These are phyloP conservation scores for Galeopterus variegatus DNA, from an alignment of 2,113 vertebrate species.

Conservation along the genomic window DNA sequence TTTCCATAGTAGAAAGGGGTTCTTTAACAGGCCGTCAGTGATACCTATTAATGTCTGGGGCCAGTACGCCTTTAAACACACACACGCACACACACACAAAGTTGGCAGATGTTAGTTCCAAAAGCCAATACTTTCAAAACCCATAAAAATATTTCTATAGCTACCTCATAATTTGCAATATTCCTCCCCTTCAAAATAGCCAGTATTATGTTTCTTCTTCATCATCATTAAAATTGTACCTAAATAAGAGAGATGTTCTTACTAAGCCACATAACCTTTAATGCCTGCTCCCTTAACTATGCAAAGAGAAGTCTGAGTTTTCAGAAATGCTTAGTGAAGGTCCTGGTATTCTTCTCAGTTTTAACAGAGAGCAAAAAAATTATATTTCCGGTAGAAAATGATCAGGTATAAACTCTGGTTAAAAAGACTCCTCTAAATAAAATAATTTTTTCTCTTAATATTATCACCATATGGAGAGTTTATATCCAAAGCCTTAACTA, in stretches of 20 bases:
- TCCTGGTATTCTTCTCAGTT: not conserved
- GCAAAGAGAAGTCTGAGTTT: not conserved
- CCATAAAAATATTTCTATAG: not conserved
- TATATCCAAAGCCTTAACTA: not conserved
- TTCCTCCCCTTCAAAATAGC: not conserved
- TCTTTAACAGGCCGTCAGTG: not conserved
- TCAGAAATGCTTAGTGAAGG: not conserved
- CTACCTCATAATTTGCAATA: not conserved
- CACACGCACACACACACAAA: not conserved
- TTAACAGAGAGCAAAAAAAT: not conserved
- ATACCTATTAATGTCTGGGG: too few species aligned
- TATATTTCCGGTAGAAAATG: not conserved
- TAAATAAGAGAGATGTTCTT: not conserved
- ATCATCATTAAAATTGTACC: not conserved
- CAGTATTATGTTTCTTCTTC: not conserved
- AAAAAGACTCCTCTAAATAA: not conserved
- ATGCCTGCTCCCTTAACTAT: not conserved
- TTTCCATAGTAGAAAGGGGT: not conserved
- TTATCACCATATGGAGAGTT: not conserved
- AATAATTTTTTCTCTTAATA: not conserved
- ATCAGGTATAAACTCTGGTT: not conserved
- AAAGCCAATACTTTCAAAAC: not conserved
- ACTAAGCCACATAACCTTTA: not conserved
- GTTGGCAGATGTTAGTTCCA: not conserved
- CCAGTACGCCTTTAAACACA: not conserved